phyloP scores from a whole-genome alignment of 2,888 invertebrate genomes.

The Calameuta pallipes region DNA sequence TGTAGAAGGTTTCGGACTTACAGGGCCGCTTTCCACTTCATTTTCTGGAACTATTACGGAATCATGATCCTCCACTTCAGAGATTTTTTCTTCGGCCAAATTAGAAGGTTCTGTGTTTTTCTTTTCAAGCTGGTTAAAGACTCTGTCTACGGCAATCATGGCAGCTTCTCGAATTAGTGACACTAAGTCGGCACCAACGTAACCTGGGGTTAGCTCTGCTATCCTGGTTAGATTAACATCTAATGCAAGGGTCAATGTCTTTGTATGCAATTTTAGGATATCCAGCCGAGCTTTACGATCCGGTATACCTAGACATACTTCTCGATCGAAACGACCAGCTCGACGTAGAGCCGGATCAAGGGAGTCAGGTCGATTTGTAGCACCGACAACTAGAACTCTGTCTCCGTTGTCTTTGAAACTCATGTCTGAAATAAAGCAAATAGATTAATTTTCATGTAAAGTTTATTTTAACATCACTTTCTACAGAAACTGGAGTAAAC shows the following conservation, averaged over 20 bases:
- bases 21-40: not conserved
- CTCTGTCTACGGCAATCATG: conserved; percentile 83
- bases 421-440: conserved; percentile 62
- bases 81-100: not conserved
- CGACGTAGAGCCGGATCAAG: conserved; percentile 92
- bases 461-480: not conserved
- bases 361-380: conserved; percentile 92
- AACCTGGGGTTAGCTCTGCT: conserved; percentile 92
- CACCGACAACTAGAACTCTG: conserved; percentile 89
- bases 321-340: conserved; percentile 93
- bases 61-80: not conserved
- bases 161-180: conserved; percentile 90
- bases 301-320: conserved; percentile 94
- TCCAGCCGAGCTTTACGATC: conserved; percentile 83
- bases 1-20: not conserved
- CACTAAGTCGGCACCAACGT: conserved; percentile 93
- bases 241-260: conserved; percentile 75
- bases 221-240: conserved; percentile 79
- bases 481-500: conserved; percentile 22
- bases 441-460: not conserved
- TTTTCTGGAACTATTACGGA: not conserved
- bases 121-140: not conserved
- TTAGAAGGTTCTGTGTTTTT: not conserved
- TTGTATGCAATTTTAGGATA: conserved; percentile 81
- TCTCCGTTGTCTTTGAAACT: conserved; percentile 69